phyloP scores from a whole-genome alignment of 2,113 vertebrate species.

The Gorsachius goisagi region DNA sequence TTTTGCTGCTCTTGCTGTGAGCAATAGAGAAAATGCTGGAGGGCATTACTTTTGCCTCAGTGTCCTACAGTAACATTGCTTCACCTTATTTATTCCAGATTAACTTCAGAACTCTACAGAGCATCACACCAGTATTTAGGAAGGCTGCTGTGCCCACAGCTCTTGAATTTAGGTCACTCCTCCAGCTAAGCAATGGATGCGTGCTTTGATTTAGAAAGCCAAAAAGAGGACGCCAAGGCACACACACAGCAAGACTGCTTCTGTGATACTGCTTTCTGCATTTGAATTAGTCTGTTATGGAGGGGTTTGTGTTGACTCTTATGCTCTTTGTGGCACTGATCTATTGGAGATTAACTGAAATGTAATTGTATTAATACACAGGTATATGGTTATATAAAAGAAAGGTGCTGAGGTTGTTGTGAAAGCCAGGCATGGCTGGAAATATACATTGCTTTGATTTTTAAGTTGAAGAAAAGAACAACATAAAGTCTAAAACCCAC shows the following conservation, averaged over 20 bases:
- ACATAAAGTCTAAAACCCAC: background rate
- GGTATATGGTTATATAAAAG: background rate
- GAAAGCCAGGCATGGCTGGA: background rate
- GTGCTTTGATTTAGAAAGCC: background rate
- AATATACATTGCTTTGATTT: background rate
- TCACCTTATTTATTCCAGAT: conserved; percentile 51
- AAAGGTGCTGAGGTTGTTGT: background rate
- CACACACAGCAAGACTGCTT: background rate
- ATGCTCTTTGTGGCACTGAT: background rate
- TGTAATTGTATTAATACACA: background rate
- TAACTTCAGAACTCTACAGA: conserved; percentile 20
- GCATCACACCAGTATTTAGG: background rate
- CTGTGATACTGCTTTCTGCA: background rate
- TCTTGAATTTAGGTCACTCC: background rate
- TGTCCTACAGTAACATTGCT: conserved; percentile 19
- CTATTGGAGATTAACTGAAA: background rate
- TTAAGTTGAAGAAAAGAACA: background rate
- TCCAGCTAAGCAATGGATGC: background rate
- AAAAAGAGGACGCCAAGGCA: background rate
- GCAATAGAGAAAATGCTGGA: conserved; percentile 43
- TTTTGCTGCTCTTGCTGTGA: conserved; percentile 53
- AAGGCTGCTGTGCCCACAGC: background rate
- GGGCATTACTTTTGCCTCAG: conserved; percentile 55
- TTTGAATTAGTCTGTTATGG: background rate
- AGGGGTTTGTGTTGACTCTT: background rate